Conservation (phyloP, 2,797 vertebrate genomes). For the Sylvia borin region DNA sequence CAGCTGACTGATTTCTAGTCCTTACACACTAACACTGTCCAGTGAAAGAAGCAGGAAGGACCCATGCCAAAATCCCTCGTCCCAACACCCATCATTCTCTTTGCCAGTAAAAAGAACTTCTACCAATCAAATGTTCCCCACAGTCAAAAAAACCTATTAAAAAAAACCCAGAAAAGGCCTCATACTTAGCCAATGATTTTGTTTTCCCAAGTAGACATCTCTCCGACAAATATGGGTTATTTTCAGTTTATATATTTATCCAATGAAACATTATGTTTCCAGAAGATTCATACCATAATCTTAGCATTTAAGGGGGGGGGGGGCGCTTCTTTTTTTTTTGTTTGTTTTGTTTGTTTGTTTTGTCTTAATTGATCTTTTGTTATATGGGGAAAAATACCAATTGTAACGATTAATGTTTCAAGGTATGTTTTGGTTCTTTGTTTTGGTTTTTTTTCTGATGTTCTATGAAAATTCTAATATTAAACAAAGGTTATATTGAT, state of each 20-base stretch:
- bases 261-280: neutral
- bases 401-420: neutral
- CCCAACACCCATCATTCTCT: neutral
- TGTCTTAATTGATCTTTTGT: neutral
- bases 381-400: neutral
- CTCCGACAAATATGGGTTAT: neutral
- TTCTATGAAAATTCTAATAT: neutral
- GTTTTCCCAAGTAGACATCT: neutral
- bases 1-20: neutral
- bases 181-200: neutral
- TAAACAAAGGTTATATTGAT: neutral
- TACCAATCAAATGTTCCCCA: neutral
- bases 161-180: fast-evolving
- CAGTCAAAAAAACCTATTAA: too few species aligned
- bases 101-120: neutral
- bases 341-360: too few species aligned
- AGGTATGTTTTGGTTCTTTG: too few species aligned
- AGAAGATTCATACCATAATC: neutral
- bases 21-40: neutral
- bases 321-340: too few species aligned
- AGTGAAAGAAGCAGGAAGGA: neutral
- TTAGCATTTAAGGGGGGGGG: neutral
- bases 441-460: neutral
- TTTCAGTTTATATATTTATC: neutral
- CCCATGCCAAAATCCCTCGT: fast-evolving